These are phyloP conservation scores for Astyanax mexicanus DNA, from an alignment of 2,797 vertebrate genomes.

Conservation along the genomic window DNA sequence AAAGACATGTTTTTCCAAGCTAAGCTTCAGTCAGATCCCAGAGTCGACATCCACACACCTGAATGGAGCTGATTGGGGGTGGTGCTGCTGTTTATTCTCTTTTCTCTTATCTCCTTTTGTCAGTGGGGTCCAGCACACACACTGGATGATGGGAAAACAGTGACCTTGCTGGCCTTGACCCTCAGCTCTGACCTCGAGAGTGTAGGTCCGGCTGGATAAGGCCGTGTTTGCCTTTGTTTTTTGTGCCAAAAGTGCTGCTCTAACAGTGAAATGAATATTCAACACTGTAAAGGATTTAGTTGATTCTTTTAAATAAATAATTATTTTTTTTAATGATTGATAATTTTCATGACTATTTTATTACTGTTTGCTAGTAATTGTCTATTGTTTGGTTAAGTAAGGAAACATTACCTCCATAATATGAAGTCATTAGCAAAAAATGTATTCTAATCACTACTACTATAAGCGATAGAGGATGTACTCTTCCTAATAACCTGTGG, in stretches of 20 bases:
- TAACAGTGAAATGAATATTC: too few species aligned
- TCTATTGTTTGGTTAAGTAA: too few species aligned
- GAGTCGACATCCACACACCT: conserved; percentile 4
- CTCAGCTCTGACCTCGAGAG: neutral
- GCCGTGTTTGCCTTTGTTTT: neutral
- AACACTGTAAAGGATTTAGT: neutral
- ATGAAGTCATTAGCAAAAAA: too few species aligned
- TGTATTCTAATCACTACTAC: too few species aligned
- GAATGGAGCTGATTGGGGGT: neutral
- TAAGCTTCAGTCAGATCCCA: neutral
- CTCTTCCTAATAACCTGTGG: too few species aligned
- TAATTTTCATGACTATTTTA: too few species aligned
- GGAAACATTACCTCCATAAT: too few species aligned
- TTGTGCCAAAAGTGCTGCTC: neutral
- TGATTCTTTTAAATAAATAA: too few species aligned
- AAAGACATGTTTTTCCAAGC: neutral
- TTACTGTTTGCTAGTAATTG: too few species aligned
- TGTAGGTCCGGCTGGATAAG: neutral
- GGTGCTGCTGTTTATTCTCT: neutral
- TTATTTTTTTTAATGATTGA: too few species aligned
- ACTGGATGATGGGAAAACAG: conserved; percentile 21
- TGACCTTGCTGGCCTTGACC: conserved; percentile 8
- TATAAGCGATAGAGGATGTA: too few species aligned
- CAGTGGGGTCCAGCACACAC: conserved; percentile 3
- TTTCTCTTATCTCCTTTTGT: conserved; percentile 1